Evolutionary conservation across 2,113 vertebrate species (phyloP).

Genomic region (Abramis brama): DNA sequence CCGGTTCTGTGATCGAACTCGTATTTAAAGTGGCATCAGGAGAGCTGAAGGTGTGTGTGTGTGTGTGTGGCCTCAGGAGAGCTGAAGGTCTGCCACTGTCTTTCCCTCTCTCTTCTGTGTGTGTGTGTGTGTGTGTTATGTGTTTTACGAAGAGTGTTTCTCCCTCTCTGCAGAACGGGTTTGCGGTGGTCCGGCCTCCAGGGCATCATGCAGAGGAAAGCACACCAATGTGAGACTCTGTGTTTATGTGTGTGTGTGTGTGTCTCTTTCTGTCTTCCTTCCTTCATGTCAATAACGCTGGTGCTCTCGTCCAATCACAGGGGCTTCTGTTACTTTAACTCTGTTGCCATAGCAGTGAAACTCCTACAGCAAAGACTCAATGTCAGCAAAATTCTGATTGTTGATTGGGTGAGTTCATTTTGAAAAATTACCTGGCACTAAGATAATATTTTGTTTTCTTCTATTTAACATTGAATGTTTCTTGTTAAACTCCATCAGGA

Average conservation of each 20-base stretch:
- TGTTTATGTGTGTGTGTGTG: not conserved
- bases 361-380: conserved; percentile 84
- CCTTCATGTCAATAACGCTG: not conserved
- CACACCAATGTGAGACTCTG: conserved; percentile 91
- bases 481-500: conserved; percentile 63
- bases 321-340: conserved; percentile 98
- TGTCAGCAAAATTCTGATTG: conserved; percentile 89
- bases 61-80: too few species aligned
- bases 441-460: not conserved
- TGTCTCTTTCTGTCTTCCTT: not conserved
- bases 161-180: conserved; percentile 83
- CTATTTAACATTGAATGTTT: not conserved
- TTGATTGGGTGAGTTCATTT: conserved; percentile 88
- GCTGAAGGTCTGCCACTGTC: not conserved
- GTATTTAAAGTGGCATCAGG: conserved; percentile 94
- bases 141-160: not conserved
- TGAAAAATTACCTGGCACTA: not conserved
- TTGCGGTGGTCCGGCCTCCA: conserved; percentile 94
- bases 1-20: conserved; percentile 93
- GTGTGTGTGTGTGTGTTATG: not conserved
- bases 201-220: conserved; percentile 97
- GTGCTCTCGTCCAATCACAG: conserved; percentile 68
- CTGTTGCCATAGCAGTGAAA: conserved; percentile 90
- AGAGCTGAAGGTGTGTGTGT: conserved; percentile 86
- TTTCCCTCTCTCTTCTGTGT: not conserved